Evolutionary conservation across 2,888 invertebrate species (phyloP).

Genomic region (Pecten maximus): DNA sequence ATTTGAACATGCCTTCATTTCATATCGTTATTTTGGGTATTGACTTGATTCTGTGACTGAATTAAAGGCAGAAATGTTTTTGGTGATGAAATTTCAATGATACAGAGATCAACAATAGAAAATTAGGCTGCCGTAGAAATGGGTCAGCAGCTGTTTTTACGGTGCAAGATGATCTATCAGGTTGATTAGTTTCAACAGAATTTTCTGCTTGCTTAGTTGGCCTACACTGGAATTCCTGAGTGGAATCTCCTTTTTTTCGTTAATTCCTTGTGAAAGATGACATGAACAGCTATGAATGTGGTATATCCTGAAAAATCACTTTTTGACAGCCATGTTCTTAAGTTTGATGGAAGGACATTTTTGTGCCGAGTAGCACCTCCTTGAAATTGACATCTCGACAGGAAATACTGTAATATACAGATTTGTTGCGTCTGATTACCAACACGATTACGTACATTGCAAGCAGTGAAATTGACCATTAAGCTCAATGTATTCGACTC

Average conservation of each 20-base stretch:
- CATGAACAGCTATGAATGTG: background rate
- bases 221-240: background rate
- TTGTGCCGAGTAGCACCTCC: background rate
- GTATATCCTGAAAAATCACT: background rate
- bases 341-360: background rate
- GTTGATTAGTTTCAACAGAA: background rate
- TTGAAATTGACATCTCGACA: background rate
- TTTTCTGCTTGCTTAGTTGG: background rate
- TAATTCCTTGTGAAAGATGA: background rate
- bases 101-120: background rate
- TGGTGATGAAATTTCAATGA: too few relatives aligned
- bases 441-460: background rate
- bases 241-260: background rate
- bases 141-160: background rate
- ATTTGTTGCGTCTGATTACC: background rate
- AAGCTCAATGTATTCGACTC: background rate
- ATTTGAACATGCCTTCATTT: too few relatives aligned
- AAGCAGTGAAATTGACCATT: constrained; percentile 18
- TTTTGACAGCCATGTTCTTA: background rate
- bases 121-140: background rate
- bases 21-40: too few relatives aligned
- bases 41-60: too few relatives aligned
- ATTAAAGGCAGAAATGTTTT: too few relatives aligned
- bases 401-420: background rate
- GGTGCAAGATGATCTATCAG: background rate